These are phyloP conservation scores for Varanus salvator DNA, from an alignment of 2,113 vertebrate species.

Conservation along the genomic window DNA sequence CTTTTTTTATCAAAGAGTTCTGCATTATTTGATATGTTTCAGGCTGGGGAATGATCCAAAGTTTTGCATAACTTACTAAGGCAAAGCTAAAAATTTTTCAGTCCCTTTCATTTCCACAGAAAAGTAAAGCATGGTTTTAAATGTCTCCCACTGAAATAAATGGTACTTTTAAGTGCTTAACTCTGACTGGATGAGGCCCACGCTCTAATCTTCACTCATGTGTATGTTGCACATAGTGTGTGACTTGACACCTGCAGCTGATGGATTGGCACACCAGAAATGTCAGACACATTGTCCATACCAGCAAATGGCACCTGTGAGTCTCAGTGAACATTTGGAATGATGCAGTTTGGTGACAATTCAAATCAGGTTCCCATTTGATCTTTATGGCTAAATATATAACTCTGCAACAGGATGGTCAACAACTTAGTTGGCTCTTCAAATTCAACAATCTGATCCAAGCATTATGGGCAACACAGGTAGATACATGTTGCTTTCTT, in stretches of 20 bases:
- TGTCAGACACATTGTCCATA: slow-evolving; percentile 17
- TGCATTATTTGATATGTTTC: neutral
- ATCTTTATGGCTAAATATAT: neutral
- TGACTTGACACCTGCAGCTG: slow-evolving; percentile 26
- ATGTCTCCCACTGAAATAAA: neutral
- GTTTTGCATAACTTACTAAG: neutral
- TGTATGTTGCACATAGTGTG: neutral
- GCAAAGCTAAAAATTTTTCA: neutral
- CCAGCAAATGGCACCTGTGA: slow-evolving; percentile 25
- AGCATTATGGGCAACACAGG: neutral
- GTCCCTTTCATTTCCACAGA: neutral
- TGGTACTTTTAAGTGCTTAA: neutral
- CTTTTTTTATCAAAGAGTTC: neutral
- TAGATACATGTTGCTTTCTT: slow-evolving; percentile 15
- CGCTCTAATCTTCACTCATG: neutral
- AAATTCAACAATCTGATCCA: neutral
- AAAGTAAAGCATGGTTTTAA: neutral
- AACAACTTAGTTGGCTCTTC: slow-evolving; percentile 4
- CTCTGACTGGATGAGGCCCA: neutral
- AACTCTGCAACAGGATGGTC: slow-evolving; percentile 1
- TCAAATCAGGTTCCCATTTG: neutral
- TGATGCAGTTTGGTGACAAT: neutral
- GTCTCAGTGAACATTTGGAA: slow-evolving; percentile 28
- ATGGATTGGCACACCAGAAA: slow-evolving; percentile 47
- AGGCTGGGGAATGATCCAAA: neutral